Evolutionary conservation across 2,888 invertebrate genomes (phyloP).

Genomic region (Andrena chrysosceles): DNA sequence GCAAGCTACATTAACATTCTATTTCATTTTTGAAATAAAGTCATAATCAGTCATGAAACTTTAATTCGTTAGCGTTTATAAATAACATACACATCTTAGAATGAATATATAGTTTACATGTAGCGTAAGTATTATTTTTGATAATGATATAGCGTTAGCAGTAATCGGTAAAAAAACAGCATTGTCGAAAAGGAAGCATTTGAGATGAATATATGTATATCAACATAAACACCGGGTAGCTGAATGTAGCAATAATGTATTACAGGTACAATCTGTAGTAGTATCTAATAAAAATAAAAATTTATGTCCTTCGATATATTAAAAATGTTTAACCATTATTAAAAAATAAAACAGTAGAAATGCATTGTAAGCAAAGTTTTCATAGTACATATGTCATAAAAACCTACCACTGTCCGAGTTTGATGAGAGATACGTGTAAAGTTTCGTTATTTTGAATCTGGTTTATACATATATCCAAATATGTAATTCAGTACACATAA

Average conservation of each 20-base stretch:
- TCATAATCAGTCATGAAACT: conserved; percentile 39
- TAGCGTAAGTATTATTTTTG: conserved; percentile 32
- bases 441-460: conserved; percentile 17
- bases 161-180: conserved; percentile 15
- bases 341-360: conserved; percentile 28
- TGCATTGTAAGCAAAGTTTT: conserved; percentile 41
- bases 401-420: conserved; percentile 38
- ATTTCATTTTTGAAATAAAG: conserved; percentile 31
- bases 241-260: conserved; percentile 11
- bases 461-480: conserved; percentile 9
- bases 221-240: conserved; percentile 8
- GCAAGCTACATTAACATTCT: conserved; percentile 20
- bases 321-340: neutral
- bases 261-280: conserved; percentile 26
- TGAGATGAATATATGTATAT: neutral
- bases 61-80: conserved; percentile 30
- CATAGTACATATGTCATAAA: conserved; percentile 39
- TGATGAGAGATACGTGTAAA: conserved; percentile 28
- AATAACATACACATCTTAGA: conserved; percentile 27
- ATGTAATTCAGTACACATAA: conserved; percentile 24
- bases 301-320: neutral
- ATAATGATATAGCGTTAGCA: conserved; percentile 20
- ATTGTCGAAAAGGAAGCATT: conserved; percentile 41
- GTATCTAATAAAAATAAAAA: neutral
- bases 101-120: conserved; percentile 10